These are phyloP conservation scores for Peromyscus aztecus DNA, from an alignment of 2,797 vertebrate genomes.

Conservation along the genomic window DNA sequence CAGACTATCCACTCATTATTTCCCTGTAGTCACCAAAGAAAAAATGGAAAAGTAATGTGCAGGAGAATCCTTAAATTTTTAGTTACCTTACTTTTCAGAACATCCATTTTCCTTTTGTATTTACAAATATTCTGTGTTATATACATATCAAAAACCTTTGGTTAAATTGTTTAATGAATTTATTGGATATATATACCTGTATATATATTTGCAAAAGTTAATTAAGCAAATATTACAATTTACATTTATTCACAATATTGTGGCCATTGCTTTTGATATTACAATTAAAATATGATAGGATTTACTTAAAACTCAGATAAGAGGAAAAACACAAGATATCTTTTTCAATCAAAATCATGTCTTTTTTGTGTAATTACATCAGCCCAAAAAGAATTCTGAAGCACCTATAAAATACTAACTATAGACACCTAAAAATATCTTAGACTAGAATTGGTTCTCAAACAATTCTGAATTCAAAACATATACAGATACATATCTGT, in stretches of 20 bases:
- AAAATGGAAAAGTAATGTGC: not conserved
- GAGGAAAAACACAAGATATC: not conserved
- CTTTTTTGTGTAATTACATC: not conserved
- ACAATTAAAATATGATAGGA: not conserved
- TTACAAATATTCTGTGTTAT: not conserved
- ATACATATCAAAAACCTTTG: not conserved
- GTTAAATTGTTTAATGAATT: not conserved
- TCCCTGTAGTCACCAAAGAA: not conserved
- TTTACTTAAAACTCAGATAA: not conserved
- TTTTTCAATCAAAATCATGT: not conserved
- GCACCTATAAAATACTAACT: not conserved
- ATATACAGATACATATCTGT: not conserved
- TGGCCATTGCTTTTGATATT: not conserved
- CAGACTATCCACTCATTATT: not conserved
- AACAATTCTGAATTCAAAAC: slow-evolving; percentile 2
- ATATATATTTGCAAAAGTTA: not conserved
- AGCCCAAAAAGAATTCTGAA: not conserved
- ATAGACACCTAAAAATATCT: not conserved
- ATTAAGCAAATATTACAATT: not conserved
- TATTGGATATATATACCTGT: not conserved
- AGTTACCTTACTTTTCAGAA: not conserved
- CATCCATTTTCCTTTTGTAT: not conserved
- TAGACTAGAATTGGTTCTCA: not conserved
- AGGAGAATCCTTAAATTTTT: not conserved
- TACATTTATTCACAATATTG: not conserved